phyloP scores from a whole-genome alignment of 2,113 vertebrate genomes.

The Rhadina sibilatrix region DNA sequence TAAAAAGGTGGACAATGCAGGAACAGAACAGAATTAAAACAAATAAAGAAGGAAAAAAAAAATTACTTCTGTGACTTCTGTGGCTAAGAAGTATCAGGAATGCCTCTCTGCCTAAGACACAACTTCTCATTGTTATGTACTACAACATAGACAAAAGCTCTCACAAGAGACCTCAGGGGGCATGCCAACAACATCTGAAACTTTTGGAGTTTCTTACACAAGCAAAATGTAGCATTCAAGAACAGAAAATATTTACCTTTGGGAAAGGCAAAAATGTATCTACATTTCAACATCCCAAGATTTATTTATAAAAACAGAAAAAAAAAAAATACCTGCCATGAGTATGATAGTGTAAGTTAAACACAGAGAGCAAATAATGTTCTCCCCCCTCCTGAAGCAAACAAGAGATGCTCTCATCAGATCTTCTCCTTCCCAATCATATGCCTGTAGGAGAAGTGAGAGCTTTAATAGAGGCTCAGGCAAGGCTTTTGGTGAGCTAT shows the following conservation, averaged over 20 bases:
- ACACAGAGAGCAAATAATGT: not conserved
- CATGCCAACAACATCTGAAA: not conserved
- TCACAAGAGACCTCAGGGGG: not conserved
- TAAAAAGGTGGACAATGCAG: not conserved
- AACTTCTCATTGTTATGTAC: not conserved
- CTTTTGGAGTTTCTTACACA: not conserved
- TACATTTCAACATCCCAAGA: not conserved
- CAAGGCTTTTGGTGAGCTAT: not conserved
- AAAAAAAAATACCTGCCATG: accelerated
- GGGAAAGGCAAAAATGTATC: not conserved
- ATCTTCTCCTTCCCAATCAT: not conserved
- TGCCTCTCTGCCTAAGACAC: accelerated
- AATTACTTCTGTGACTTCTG: not conserved
- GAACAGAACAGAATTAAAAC: not conserved
- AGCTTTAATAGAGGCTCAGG: not conserved
- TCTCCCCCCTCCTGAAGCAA: not conserved
- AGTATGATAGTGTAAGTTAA: not conserved
- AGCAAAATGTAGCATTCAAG: not conserved
- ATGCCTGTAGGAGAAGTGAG: not conserved
- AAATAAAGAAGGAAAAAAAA: not conserved
- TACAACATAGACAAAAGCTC: not conserved
- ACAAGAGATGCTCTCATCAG: not conserved
- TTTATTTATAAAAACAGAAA: not conserved
- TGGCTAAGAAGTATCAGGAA: not conserved
- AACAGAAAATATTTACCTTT: slow-evolving; percentile 17